Evolutionary conservation across 2,113 vertebrate species (phyloP).

Genomic region (Platanista minor): DNA sequence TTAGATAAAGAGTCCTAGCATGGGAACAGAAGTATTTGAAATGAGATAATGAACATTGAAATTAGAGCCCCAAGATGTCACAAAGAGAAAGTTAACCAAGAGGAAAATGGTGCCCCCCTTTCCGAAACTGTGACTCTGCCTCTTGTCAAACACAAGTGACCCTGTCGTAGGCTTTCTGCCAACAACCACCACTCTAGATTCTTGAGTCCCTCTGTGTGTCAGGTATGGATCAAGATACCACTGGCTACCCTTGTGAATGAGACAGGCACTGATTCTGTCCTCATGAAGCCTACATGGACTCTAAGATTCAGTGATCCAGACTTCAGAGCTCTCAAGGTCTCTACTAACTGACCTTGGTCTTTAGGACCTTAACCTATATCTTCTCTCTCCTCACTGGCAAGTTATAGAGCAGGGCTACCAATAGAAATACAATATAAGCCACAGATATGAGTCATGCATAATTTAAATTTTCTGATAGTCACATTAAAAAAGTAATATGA

Average conservation of each 20-base stretch:
- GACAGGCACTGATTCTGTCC: not conserved
- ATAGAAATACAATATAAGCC: not conserved
- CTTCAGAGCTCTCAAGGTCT: not conserved
- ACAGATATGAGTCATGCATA: not conserved
- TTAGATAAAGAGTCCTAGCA: not conserved
- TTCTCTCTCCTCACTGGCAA: not conserved
- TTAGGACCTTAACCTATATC: not conserved
- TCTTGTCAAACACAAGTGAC: not conserved
- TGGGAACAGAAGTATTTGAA: not conserved
- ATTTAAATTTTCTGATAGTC: not conserved
- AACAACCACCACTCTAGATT: not conserved
- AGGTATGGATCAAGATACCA: not conserved
- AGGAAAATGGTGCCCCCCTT: not conserved
- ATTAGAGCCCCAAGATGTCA: not conserved
- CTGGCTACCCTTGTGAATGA: too few relatives aligned
- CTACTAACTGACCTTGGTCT: not conserved
- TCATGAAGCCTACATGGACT: not conserved
- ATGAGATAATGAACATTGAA: not conserved
- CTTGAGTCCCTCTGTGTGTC: not conserved
- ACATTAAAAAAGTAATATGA: not conserved
- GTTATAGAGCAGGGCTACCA: not conserved
- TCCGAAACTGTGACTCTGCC: not conserved
- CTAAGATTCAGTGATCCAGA: not conserved
- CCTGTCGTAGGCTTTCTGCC: not conserved
- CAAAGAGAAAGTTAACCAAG: not conserved